Conservation (phyloP, 2,888 invertebrate species). For the Oxystoma pomonae region DNA sequence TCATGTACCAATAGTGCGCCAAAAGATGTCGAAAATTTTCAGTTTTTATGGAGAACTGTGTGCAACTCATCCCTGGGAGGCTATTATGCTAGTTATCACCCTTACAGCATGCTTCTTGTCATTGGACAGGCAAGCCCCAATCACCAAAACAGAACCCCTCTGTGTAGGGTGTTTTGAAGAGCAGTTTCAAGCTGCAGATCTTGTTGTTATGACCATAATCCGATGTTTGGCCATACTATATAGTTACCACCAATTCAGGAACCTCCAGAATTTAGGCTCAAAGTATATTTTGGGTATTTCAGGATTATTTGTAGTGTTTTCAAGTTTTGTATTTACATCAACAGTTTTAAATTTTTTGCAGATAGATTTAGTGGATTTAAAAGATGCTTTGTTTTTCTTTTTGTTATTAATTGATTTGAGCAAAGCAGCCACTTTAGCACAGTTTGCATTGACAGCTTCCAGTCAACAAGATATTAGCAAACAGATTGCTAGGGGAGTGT, state of each 20-base stretch:
- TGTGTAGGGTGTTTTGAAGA: conserved; percentile 48
- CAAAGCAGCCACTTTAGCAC: conserved; percentile 83
- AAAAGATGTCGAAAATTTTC: conserved; percentile 57
- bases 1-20: neutral
- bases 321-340: conserved; percentile 88
- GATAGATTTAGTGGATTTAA: conserved; percentile 80
- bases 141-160: conserved; percentile 25
- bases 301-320: conserved; percentile 86
- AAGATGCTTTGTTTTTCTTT: conserved; percentile 89
- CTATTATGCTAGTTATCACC: conserved; percentile 80
- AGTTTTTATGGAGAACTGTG: conserved; percentile 82
- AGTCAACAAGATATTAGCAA: conserved; percentile 77
- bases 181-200: conserved; percentile 73
- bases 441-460: conserved; percentile 73
- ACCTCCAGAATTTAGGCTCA: conserved; percentile 82
- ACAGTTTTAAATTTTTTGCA: conserved; percentile 84
- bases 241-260: conserved; percentile 87
- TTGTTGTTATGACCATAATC: conserved; percentile 86
- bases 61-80: conserved; percentile 90
- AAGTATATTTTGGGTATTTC: conserved; percentile 81
- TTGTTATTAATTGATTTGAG: conserved; percentile 86
- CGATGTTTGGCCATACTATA: conserved; percentile 86
- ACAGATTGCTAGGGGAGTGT: conserved; percentile 84
- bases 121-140: conserved; percentile 52
- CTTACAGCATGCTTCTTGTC: conserved; percentile 74